Percentiles rank a stretch among this genome's conserved stretches.
These are phyloP conservation scores for Sorex araneus DNA, from an alignment of 2,113 vertebrate genomes.

Conservation along the genomic window DNA sequence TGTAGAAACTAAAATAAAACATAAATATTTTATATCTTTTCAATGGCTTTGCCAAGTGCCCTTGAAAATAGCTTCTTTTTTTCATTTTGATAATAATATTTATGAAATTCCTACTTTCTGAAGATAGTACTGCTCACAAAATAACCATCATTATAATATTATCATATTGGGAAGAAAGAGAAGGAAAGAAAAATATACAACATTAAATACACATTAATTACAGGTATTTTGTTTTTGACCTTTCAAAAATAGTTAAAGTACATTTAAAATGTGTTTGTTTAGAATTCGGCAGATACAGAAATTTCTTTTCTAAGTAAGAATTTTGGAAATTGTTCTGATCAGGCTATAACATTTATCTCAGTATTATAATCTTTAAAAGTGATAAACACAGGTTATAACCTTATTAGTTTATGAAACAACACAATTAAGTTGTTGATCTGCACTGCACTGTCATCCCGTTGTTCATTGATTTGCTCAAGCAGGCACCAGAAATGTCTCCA, in stretches of 20 bases:
- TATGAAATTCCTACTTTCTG: not conserved
- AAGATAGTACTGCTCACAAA: not conserved
- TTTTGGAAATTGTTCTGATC: constrained; percentile 7
- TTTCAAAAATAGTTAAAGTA: constrained; percentile 33
- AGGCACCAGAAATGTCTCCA: no score
- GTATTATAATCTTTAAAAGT: not conserved
- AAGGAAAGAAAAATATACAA: not conserved
- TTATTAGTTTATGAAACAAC: not conserved
- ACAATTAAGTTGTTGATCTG: no score
- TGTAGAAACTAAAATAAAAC: not conserved
- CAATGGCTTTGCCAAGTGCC: not conserved
- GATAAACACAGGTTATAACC: not conserved
- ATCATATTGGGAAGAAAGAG: not conserved
- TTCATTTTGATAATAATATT: not conserved
- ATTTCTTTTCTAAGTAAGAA: constrained; percentile 1
- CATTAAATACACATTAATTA: not conserved
- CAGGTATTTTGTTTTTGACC: not conserved
- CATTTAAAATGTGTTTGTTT: not conserved
- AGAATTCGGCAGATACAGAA: not conserved
- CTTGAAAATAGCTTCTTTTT: not conserved
- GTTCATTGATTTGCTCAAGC: no score
- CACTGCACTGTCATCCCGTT: no score
- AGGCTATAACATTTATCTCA: not conserved
- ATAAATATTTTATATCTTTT: not conserved
- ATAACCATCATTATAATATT: not conserved